phyloP scores from a whole-genome alignment of 1,140 invertebrate genomes.

The Kradibia gibbosae region DNA sequence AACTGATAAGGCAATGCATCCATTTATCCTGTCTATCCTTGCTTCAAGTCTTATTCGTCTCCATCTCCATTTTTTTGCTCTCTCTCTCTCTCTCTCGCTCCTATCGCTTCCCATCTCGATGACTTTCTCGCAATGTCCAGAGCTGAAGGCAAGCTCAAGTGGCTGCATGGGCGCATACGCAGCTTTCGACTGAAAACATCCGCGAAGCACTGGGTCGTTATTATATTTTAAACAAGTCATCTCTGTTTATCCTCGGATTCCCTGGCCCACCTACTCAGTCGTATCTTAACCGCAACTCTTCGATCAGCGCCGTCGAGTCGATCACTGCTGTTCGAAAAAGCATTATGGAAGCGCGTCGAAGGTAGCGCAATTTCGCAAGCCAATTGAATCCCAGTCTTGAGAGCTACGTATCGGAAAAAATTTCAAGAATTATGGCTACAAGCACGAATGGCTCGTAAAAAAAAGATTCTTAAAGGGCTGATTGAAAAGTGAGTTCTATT shows the following conservation, averaged over 20 bases:
- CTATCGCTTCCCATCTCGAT: neutral
- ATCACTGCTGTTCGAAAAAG: no score
- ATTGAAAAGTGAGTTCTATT: slow-evolving; percentile 25
- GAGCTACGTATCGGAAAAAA: neutral
- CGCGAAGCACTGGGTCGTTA: neutral
- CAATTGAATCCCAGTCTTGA: no score
- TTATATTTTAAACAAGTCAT: slow-evolving; percentile 34
- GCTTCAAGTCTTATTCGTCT: neutral
- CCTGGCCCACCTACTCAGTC: no score
- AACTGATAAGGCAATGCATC: slow-evolving; percentile 28
- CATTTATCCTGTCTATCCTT: neutral
- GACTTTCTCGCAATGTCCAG: slow-evolving; percentile 2
- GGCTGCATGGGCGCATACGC: no score
- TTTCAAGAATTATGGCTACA: neutral
- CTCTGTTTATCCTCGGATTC: no score
- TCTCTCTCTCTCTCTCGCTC: neutral
- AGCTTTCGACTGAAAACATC: slow-evolving; percentile 21
- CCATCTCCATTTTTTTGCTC: neutral
- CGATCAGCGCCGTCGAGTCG: no score
- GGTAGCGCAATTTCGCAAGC: no score
- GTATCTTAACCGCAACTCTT: no score
- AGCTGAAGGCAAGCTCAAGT: neutral
- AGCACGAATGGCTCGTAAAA: neutral
- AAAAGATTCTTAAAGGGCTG: neutral
- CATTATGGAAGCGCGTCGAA: no score